Base-by-base conservation (phyloP, 2,797 vertebrate genomes). In the Oreochromis grahami region DNA sequence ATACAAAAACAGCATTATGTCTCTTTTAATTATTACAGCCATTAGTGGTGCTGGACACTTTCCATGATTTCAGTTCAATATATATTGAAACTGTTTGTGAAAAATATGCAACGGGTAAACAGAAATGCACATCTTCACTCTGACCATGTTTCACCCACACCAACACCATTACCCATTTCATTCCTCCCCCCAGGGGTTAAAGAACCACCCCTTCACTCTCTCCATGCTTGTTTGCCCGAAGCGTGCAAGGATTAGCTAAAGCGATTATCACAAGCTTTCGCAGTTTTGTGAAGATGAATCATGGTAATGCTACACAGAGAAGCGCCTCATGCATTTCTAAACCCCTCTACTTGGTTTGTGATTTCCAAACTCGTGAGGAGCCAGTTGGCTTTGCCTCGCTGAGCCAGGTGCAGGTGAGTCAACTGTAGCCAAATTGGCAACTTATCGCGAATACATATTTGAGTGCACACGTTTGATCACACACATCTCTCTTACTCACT, bases 191-290 rank as follows among this genome's bases (percentile, higher is more conserved):
- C 78, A 41, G 56, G 78, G 84, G 86, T 90, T 90, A 91, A 89
- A 91, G 83, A 92, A 92, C 86, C 93, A 89, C 91, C 92, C 91
- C 86, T 90, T 92, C 93, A 86, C 93, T 92, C 89, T 86, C 84
- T 89, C 87, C 86, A 88, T 72, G 89, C 93, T 89, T 91, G 92
- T 95, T 96, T 94, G 93, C 95, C 93, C 58, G 51, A 84, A 91
- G 93, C 88, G 74, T 92, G 89, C 84, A 79, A 82, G 95, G 96
- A 96, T 96, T 96, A 97, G 95, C 94, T 95, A 93, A 96, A 95
- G 93, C 88, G 96, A 97, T 97, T 97, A 96, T 95, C 91, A 95
- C 92, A 91, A 94, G 95, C 96, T 96, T 96, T 95, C 91, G 92
- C 93, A 92, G 93, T 96, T 95, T 95, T 95, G 93, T 94, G 92